Evolutionary conservation across 2,113 vertebrate species (phyloP).

Genomic region (Cryptotis parvus): DNA sequence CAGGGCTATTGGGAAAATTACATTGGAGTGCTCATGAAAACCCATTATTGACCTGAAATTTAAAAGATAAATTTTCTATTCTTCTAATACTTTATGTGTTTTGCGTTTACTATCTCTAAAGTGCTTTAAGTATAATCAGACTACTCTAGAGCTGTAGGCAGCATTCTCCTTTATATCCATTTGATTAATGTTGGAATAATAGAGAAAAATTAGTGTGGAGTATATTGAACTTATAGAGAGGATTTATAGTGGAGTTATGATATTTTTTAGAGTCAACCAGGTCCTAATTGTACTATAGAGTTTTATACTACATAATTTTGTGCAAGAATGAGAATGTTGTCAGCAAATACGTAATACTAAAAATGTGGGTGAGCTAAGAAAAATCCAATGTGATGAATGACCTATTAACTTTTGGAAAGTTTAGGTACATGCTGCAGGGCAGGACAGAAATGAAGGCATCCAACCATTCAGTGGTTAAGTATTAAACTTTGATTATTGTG

Average conservation of each 20-base stretch:
- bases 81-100: slow-evolving; percentile 47
- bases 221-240: too few relatives aligned
- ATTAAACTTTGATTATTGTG: slow-evolving; percentile 59
- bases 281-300: slow-evolving; percentile 9
- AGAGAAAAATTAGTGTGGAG: too few relatives aligned
- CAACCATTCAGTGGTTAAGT: slow-evolving; percentile 68
- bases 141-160: not conserved
- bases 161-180: not conserved
- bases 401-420: not conserved
- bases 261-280: slow-evolving; percentile 55
- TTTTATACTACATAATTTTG: too few relatives aligned
- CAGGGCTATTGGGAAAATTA: slow-evolving; percentile 32
- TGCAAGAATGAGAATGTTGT: slow-evolving; percentile 60
- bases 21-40: not conserved
- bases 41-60: not conserved
- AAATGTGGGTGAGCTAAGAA: slow-evolving; percentile 52
- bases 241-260: slow-evolving; percentile 53
- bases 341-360: slow-evolving; percentile 53
- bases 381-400: slow-evolving; percentile 61
- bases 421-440: slow-evolving; percentile 74
- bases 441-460: slow-evolving; percentile 60
- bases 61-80: not conserved
- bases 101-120: slow-evolving; percentile 33
- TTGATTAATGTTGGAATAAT: slow-evolving; percentile 49
- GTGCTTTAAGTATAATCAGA: slow-evolving; percentile 48